Conservation (phyloP, 2,113 vertebrate genomes). For the Oncorhynchus kisutch region DNA sequence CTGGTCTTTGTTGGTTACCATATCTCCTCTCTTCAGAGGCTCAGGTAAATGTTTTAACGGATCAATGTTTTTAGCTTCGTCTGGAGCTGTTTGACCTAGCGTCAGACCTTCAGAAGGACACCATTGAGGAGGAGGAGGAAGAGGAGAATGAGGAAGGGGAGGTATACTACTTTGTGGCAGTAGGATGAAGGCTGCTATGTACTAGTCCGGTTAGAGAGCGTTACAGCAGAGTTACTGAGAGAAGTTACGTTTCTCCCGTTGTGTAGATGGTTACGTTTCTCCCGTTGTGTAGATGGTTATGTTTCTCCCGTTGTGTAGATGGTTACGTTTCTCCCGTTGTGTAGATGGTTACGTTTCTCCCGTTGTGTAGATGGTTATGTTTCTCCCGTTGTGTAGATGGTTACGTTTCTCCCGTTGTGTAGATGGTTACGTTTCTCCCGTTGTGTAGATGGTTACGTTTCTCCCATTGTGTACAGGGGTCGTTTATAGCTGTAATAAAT, state of each 20-base stretch:
- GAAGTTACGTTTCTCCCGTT: not conserved
- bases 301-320: no score
- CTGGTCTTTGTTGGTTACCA: not conserved
- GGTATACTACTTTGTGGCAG: conserved; percentile 51
- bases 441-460: no score
- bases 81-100: conserved; percentile 70
- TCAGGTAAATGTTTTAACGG: conserved; percentile 35
- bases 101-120: conserved; percentile 60
- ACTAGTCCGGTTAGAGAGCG: not conserved
- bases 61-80: conserved; percentile 62
- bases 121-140: conserved; percentile 44
- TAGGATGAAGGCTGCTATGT: not conserved
- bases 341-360: no score
- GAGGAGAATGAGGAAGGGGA: conserved; percentile 56
- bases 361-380: no score
- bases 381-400: no score
- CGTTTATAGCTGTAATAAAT: not conserved
- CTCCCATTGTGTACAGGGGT: no score
- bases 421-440: no score
- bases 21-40: not conserved
- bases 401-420: no score
- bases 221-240: not conserved
- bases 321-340: no score
- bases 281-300: no score
- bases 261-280: no score